A percentile compares a stretch with the other conserved stretches of the same genome.
These are phyloP conservation scores for Amblyraja radiata DNA, from an alignment of 2,797 vertebrate species.

Conservation along the genomic window DNA sequence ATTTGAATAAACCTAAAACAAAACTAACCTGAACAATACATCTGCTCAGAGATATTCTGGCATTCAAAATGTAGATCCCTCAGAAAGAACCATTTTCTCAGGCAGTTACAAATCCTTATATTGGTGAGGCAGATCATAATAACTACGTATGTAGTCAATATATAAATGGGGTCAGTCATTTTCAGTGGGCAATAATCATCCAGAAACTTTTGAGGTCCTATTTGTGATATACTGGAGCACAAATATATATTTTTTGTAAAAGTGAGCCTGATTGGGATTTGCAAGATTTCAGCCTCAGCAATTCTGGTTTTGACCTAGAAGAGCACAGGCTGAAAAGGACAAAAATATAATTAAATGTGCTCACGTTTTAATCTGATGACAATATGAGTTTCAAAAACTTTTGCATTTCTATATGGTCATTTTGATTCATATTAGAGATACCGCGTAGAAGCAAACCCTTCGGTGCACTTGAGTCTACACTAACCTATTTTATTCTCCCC, in stretches of 20 bases:
- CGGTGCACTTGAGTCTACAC: no score
- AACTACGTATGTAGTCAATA: slow-evolving; percentile 15
- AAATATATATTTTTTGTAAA: slow-evolving; percentile 34
- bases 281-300: not conserved
- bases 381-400: not conserved
- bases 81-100: not conserved
- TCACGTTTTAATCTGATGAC: not conserved
- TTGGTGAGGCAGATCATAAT: not conserved
- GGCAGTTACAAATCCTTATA: not conserved
- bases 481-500: no score
- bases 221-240: slow-evolving; percentile 25
- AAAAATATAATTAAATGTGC: slow-evolving; percentile 25
- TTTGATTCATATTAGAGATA: no score
- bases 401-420: not conserved
- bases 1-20: not conserved
- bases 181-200: slow-evolving; percentile 19
- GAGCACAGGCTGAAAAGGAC: not conserved
- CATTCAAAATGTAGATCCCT: slow-evolving; percentile 6
- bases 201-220: slow-evolving; percentile 25
- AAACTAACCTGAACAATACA: slow-evolving; percentile 18
- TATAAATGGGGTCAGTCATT: slow-evolving; percentile 22
- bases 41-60: slow-evolving; percentile 1
- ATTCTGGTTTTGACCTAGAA: slow-evolving; percentile 31
- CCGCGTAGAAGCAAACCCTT: no score
- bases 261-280: not conserved